Evolutionary conservation across 2,113 vertebrate species (phyloP).

Genomic region (Carassius auratus): DNA sequence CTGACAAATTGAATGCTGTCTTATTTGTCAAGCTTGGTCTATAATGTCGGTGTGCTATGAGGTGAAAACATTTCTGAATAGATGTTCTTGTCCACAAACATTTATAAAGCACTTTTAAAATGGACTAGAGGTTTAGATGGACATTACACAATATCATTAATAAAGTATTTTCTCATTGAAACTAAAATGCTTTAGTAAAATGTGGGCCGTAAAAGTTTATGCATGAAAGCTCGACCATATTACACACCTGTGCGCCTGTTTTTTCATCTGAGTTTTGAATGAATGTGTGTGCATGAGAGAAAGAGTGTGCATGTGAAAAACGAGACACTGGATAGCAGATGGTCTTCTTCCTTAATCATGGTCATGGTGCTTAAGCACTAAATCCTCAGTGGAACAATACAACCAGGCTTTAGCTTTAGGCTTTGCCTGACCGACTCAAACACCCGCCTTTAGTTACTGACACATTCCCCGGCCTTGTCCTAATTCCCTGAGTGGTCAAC

Average conservation of each 20-base stretch:
- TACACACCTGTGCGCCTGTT: neutral
- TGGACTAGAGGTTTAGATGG: neutral
- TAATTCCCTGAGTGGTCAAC: neutral
- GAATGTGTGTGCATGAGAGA: neutral
- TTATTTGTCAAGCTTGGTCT: constrained; percentile 21
- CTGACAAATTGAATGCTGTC: constrained; percentile 19
- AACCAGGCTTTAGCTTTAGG: constrained; percentile 33
- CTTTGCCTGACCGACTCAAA: constrained; percentile 22
- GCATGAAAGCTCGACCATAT: neutral
- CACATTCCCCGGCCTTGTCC: neutral
- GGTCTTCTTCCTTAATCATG: constrained; percentile 55
- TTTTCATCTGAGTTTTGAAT: neutral
- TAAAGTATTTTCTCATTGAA: neutral
- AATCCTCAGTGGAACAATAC: constrained; percentile 54
- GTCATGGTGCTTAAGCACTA: constrained; percentile 48
- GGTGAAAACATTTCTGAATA: neutral
- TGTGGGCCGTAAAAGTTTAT: neutral
- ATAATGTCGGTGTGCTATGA: neutral
- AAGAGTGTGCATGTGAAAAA: neutral
- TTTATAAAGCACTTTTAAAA: neutral
- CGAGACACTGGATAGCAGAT: constrained; percentile 52
- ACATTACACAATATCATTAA: neutral
- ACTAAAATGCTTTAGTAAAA: neutral
- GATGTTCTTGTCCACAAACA: neutral
- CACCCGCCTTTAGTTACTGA: neutral